Percentiles rank a stretch among this genome's conserved stretches.
These are phyloP conservation scores for Anas bahamensis DNA, from an alignment of 2,797 vertebrate species.

Conservation along the genomic window DNA sequence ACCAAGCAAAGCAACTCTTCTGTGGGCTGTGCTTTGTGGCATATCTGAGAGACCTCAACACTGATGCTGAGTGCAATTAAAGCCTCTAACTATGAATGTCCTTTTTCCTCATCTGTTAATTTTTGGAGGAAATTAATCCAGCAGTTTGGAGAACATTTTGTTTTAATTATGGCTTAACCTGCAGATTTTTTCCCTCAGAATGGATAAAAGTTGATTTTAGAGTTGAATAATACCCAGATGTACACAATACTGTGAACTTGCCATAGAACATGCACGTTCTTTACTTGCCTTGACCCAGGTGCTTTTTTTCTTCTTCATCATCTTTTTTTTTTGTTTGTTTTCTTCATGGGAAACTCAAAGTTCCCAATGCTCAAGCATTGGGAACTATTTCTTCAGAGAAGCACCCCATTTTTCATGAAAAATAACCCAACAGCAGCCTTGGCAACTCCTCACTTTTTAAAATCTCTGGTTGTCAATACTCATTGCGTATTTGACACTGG, in stretches of 20 bases:
- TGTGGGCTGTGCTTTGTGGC: background rate
- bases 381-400: background rate
- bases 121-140: background rate
- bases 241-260: background rate
- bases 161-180: fast-evolving
- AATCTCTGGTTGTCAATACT: background rate
- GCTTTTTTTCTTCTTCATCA: background rate
- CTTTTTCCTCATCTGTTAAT: background rate
- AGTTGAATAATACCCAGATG: background rate
- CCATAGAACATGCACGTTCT: background rate
- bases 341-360: background rate
- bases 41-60: background rate
- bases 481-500: background rate
- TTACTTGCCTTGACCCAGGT: background rate
- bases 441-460: background rate
- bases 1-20: background rate
- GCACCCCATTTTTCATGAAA: background rate
- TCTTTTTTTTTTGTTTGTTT: background rate
- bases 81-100: background rate
- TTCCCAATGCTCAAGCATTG: background rate
- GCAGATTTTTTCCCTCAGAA: background rate
- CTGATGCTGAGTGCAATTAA: background rate
- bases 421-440: background rate
- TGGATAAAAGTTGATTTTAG: background rate
- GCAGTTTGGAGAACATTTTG: background rate